Evolutionary conservation across 2,113 vertebrate species (phyloP).

Genomic region (Dromiciops gliroides): DNA sequence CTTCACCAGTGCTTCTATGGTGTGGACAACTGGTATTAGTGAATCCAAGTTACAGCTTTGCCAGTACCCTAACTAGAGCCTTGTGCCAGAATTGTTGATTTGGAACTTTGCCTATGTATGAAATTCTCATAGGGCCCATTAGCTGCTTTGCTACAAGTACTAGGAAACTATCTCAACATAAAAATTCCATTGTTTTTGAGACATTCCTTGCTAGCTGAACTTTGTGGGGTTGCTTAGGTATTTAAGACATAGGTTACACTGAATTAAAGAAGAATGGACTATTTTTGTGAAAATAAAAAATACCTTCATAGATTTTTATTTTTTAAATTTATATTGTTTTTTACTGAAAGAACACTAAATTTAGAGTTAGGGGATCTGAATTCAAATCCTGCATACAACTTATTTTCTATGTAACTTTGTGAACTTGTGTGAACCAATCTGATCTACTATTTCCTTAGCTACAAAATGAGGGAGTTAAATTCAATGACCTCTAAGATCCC

Average conservation of each 20-base stretch:
- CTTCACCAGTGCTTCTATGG: background rate
- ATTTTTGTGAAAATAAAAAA: background rate
- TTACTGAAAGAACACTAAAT: background rate
- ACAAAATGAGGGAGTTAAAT: background rate
- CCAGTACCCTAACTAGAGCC: background rate
- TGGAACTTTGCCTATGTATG: conserved; percentile 33
- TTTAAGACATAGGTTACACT: background rate
- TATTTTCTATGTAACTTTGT: background rate
- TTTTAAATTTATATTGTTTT: background rate
- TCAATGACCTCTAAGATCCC: background rate
- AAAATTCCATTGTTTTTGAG: conserved; percentile 53
- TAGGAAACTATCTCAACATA: conserved; percentile 11
- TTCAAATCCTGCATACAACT: background rate
- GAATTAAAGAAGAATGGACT: background rate
- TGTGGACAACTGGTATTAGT: background rate
- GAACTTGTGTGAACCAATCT: background rate
- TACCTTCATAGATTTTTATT: too few relatives aligned
- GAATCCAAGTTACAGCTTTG: background rate
- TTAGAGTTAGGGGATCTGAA: background rate
- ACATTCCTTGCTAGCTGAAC: background rate
- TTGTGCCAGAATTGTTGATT: background rate
- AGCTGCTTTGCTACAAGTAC: conserved; percentile 28
- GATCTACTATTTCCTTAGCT: background rate
- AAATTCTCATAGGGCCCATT: conserved; percentile 53
- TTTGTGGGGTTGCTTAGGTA: conserved; percentile 26